Conservation (phyloP, 2,888 invertebrate species). For the Nomada ferruginata region DNA sequence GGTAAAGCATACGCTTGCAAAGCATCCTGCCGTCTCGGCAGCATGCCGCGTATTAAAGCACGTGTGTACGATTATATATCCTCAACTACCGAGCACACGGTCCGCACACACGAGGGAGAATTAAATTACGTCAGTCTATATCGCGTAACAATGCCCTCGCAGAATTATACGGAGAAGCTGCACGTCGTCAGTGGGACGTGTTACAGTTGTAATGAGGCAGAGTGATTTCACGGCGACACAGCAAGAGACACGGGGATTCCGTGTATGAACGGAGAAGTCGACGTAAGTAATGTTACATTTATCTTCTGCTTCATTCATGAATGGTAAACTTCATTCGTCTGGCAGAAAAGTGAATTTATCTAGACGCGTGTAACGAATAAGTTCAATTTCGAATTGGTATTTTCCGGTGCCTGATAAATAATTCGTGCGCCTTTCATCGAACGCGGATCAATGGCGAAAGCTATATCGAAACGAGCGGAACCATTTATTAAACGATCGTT, state of each 20-base stretch:
- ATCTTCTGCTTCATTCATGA: slow-evolving; percentile 34
- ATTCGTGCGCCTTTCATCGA: background rate
- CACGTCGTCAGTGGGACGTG: slow-evolving; percentile 67
- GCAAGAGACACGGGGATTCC: slow-evolving; percentile 47
- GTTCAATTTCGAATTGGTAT: background rate
- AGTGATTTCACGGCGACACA: slow-evolving; percentile 64
- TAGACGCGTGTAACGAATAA: background rate
- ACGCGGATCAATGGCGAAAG: background rate
- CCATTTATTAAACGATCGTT: slow-evolving; percentile 14
- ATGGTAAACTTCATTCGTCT: slow-evolving; percentile 26
- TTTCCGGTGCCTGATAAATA: background rate
- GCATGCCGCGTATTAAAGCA: slow-evolving; percentile 69
- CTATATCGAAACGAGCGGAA: background rate
- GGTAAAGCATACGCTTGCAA: slow-evolving; percentile 57
- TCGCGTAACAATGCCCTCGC: slow-evolving; percentile 72
- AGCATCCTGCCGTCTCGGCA: slow-evolving; percentile 59
- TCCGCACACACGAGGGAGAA: slow-evolving; percentile 60
- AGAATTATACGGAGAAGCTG: slow-evolving; percentile 63
- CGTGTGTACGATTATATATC: slow-evolving; percentile 69
- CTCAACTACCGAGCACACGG: slow-evolving; percentile 32
- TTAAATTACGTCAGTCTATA: slow-evolving; percentile 75
- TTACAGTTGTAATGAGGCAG: slow-evolving; percentile 71
- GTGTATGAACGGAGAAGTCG: slow-evolving; percentile 43
- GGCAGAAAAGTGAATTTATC: slow-evolving; percentile 1
- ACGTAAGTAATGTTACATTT: slow-evolving; percentile 49